phyloP scores from a whole-genome alignment of 2,113 vertebrate genomes.

The Hiodon tergisus region DNA sequence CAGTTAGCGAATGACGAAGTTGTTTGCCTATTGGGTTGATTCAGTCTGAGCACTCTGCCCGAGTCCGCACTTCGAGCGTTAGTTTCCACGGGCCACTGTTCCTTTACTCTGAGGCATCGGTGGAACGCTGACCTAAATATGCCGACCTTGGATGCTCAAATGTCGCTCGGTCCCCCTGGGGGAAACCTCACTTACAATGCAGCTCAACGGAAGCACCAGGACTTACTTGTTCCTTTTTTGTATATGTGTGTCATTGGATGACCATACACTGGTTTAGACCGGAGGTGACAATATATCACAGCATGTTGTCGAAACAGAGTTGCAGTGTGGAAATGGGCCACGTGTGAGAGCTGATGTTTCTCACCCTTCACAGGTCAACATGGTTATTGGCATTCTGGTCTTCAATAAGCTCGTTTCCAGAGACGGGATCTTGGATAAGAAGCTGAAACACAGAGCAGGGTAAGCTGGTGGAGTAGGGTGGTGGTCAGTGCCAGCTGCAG shows the following conservation, averaged over 20 bases:
- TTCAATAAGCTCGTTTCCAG: conserved; percentile 99
- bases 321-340: no score
- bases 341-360: not conserved
- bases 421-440: conserved; percentile 99
- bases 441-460: conserved; percentile 97
- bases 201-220: not conserved
- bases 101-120: not conserved
- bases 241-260: no score
- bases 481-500: not conserved
- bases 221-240: not conserved
- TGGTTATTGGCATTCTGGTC: conserved; percentile 99
- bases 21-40: no score
- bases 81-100: no score
- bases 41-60: no score
- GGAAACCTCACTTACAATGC: not conserved
- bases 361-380: conserved; percentile 87
- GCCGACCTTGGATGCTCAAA: not conserved
- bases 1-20: no score
- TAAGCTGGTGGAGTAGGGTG: conserved; percentile 64
- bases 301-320: no score
- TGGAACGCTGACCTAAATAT: conserved; percentile 2
- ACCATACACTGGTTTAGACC: no score
- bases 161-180: not conserved
- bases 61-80: no score
- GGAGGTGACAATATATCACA: no score